Percentiles rank a stretch among this genome's conserved stretches.
Conservation (phyloP, 2,113 vertebrate genomes). For the Prionailurus viverrinus region DNA sequence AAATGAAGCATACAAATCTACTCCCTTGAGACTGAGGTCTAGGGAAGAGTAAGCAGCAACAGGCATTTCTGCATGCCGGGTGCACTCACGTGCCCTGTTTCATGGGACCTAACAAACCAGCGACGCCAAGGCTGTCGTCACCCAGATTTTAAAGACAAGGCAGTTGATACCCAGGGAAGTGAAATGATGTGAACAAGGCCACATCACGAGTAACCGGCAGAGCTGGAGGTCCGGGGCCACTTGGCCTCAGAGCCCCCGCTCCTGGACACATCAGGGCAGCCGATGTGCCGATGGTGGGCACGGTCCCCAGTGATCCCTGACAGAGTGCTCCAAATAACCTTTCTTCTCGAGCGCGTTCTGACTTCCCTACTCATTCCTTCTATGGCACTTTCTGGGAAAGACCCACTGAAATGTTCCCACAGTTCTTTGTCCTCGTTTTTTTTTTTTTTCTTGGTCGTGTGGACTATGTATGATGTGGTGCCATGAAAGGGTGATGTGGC, state of each 20-base stretch:
- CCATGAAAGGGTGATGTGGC: neutral
- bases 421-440: neutral
- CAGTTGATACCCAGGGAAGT: neutral
- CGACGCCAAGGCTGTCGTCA: too few relatives aligned
- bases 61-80: too few relatives aligned
- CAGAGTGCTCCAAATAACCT: too few relatives aligned
- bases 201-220: fast-evolving
- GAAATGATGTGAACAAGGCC: neutral
- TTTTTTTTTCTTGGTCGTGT: neutral
- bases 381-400: neutral
- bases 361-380: too few relatives aligned
- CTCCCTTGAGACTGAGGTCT: neutral
- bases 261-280: neutral
- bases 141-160: neutral
- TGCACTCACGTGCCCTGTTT: neutral
- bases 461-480: fast-evolving
- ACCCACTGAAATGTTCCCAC: too few relatives aligned
- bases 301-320: neutral
- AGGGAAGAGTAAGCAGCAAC: neutral
- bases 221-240: fast-evolving
- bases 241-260: too few relatives aligned
- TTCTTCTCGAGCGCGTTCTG: fast-evolving
- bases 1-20: neutral
- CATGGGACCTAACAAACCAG: neutral
- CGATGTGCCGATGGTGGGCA: fast-evolving